These are phyloP conservation scores for Prinia subflava DNA, from an alignment of 2,113 vertebrate species.

Conservation along the genomic window DNA sequence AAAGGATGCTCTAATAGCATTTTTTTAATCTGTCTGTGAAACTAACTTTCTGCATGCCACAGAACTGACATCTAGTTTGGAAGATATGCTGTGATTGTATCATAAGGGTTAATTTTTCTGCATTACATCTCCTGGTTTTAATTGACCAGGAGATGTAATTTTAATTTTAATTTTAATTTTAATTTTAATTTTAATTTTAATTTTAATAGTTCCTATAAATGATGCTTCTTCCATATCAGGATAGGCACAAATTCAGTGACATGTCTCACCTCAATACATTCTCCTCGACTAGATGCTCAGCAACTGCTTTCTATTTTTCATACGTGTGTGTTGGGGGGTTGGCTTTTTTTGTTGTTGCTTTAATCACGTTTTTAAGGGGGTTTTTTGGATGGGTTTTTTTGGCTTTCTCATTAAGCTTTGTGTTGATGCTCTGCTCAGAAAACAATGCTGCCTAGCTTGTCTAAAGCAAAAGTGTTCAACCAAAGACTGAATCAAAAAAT, in stretches of 20 bases:
- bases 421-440: neutral
- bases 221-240: neutral
- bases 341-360: neutral
- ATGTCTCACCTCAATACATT: neutral
- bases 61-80: neutral
- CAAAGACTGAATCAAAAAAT: neutral
- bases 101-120: neutral
- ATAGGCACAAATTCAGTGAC: neutral
- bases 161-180: too few relatives aligned
- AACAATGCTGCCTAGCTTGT: neutral
- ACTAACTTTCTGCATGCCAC: neutral
- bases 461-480: neutral
- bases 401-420: neutral
- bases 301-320: neutral
- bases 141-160: too few relatives aligned
- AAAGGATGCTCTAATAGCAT: neutral
- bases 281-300: neutral
- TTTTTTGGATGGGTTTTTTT: neutral
- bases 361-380: neutral
- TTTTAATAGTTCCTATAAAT: neutral
- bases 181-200: too few relatives aligned
- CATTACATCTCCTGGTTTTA: neutral
- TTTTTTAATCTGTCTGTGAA: neutral
- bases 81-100: neutral
- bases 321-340: fast-evolving